A percentile compares a stretch with the other conserved stretches of the same genome.
These are phyloP conservation scores for Sarcophaga caerulescens DNA, from an alignment of 2,888 invertebrate species.

Conservation along the genomic window DNA sequence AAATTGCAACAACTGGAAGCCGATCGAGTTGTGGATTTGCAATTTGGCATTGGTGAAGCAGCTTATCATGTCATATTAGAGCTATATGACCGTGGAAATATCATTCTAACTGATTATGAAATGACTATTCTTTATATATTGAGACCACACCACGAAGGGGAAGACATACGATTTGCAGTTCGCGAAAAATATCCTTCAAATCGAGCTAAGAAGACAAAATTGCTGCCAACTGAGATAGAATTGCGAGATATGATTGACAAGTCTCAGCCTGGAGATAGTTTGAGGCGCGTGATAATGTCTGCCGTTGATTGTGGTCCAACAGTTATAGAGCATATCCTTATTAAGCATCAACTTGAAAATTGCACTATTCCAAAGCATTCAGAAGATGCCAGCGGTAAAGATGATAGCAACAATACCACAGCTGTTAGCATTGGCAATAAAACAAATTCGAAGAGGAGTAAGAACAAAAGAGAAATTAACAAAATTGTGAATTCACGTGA, in stretches of 20 bases:
- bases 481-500: conserved; percentile 67
- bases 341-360: conserved; percentile 86
- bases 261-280: conserved; percentile 87
- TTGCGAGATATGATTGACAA: conserved; percentile 84
- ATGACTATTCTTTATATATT: conserved; percentile 96
- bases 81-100: conserved; percentile 97
- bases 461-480: conserved; percentile 68
- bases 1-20: conserved; percentile 92
- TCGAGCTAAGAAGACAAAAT: conserved; percentile 85
- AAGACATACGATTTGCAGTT: conserved; percentile 94
- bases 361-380: conserved; percentile 81
- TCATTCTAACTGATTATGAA: conserved; percentile 95
- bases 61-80: conserved; percentile 98
- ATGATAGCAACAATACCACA: not conserved
- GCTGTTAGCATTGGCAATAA: conserved; percentile 44
- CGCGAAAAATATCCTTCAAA: conserved; percentile 94
- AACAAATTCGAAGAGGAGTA: conserved; percentile 71
- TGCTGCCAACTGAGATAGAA: conserved; percentile 82
- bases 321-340: conserved; percentile 94
- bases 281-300: conserved; percentile 92
- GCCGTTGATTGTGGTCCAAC: conserved; percentile 94
- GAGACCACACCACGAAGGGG: conserved; percentile 94
- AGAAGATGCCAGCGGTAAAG: not conserved
- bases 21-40: conserved; percentile 96
- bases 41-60: conserved; percentile 96